Conservation (phyloP, 2,797 vertebrate species). For the Brachyalestes nurse region DNA sequence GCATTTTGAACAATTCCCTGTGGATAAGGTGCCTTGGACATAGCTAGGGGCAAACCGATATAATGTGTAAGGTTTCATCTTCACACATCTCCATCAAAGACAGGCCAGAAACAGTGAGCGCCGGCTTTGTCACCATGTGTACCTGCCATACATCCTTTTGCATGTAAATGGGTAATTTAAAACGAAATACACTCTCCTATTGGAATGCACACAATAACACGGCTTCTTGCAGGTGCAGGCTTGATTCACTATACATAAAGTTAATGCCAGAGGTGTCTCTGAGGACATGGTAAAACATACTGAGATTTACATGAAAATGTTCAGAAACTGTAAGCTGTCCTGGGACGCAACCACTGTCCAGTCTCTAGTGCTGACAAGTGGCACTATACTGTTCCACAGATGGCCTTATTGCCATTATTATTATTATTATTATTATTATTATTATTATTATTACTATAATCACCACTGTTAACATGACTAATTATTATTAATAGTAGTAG, state of each 20-base stretch:
- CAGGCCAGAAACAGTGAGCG: conserved; percentile 63
- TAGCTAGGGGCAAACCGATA: conserved; percentile 61
- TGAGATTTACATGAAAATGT: neutral
- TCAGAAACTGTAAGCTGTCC: neutral
- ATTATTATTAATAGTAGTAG: no score
- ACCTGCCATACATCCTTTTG: conserved; percentile 47
- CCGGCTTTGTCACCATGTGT: conserved; percentile 62
- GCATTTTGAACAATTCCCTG: conserved; percentile 67
- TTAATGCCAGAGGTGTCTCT: neutral
- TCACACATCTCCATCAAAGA: conserved; percentile 68
- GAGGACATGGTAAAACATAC: no score
- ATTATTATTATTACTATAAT: neutral
- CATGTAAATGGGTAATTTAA: conserved; percentile 64
- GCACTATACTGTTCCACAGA: neutral
- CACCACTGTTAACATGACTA: no score
- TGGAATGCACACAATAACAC: conserved; percentile 44
- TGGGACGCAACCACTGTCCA: neutral
- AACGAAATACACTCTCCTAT: conserved; percentile 61
- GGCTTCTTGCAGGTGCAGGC: conserved; percentile 36
- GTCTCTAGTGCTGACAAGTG: neutral
- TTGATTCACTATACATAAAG: conserved; percentile 36
- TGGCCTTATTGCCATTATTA: neutral
- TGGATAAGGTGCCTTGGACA: conserved; percentile 57
- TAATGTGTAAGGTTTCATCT: conserved; percentile 62
- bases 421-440: no score